Conservation (phyloP, 2,888 invertebrate genomes). For the Aleiodes testaceus region DNA sequence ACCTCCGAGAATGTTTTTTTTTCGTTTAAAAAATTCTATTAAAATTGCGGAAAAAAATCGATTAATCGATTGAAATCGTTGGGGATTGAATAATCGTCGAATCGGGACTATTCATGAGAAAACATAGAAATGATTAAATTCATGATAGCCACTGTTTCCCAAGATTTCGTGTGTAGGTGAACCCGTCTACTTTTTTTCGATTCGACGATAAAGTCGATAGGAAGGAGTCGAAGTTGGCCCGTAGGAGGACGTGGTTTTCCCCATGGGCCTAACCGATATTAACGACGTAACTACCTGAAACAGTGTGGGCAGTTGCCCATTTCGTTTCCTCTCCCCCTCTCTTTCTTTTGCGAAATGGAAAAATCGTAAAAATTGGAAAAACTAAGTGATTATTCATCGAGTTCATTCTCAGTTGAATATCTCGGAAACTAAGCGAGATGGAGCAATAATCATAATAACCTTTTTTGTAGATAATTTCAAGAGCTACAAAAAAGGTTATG, state of each 20-base stretch:
- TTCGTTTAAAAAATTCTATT: no score
- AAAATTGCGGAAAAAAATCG: no score
- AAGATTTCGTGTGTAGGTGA: slow-evolving; percentile 59
- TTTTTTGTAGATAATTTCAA: no score
- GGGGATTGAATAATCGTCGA: no score
- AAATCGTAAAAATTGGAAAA: not conserved
- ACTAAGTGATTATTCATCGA: no score
- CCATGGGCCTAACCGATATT: slow-evolving; percentile 28
- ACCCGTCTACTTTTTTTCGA: slow-evolving; percentile 55
- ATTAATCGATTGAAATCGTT: no score
- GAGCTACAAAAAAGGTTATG: no score
- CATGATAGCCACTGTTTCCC: slow-evolving; percentile 37
- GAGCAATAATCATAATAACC: no score
- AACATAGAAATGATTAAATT: slow-evolving; percentile 25
- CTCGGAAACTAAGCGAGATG: no score
- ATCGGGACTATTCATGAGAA: not conserved
- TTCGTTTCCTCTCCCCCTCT: not conserved
- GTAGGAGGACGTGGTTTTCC: slow-evolving; percentile 60
- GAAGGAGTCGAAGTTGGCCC: slow-evolving; percentile 48
- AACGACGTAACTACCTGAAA: slow-evolving; percentile 30
- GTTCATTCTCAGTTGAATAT: no score
- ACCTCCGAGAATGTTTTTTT: no score
- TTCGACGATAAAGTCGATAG: slow-evolving; percentile 51
- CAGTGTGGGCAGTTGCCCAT: slow-evolving; percentile 2
- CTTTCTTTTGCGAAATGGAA: not conserved